Base-by-base conservation (phyloP, 2,888 invertebrate genomes). In the Melinaea menophilus region DNA sequence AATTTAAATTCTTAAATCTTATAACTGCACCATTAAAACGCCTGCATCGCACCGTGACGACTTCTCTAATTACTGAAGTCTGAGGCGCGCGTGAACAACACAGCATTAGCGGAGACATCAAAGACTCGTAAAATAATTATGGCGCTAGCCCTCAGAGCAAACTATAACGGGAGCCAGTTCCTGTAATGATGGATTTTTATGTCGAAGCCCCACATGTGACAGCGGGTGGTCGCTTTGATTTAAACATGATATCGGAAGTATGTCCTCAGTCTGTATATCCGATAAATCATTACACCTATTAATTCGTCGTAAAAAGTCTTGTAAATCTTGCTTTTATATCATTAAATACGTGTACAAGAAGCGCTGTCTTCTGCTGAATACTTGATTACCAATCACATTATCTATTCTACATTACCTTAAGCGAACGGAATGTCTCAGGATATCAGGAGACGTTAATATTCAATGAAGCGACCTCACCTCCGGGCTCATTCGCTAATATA, bases 331-430 rank as follows among this genome's bases (percentile, higher is more conserved):
- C 51, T 0, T 51, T 51, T 7, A n/a, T 46, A 46, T n/a, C 22
- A 31, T 34, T 60, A 31, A 60, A 55, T 54, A 37, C 13, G n/a
- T 22, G 51, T 45, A 9, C 5, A 4, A n/a, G 22, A 5, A 45
- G 12, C 22, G 34, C 41, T 45, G 41, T 12, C 41, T 58, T 37
- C 13, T 55, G 35, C 51, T 66, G 55, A 63, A 66, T 66, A 59
- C 33, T 66, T 66, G 56, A 66, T 61, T 55, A 64, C 56, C 61
- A 64, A 64, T 66, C 61, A 47, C 64, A 66, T 66, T 64, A 66
- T 46, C 46, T 54, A 66, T 66, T 66, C 66, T 35, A 59, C 58
- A 58, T 55, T 55, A 61, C 51, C 41, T 55, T 51, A 57, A 55
- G 22, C 37, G 66, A 65, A n/a, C 47, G 58, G 56, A 58, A 61